These are phyloP conservation scores for Heteromurus nitidus DNA, from an alignment of 2,888 invertebrate species.

Conservation along the genomic window DNA sequence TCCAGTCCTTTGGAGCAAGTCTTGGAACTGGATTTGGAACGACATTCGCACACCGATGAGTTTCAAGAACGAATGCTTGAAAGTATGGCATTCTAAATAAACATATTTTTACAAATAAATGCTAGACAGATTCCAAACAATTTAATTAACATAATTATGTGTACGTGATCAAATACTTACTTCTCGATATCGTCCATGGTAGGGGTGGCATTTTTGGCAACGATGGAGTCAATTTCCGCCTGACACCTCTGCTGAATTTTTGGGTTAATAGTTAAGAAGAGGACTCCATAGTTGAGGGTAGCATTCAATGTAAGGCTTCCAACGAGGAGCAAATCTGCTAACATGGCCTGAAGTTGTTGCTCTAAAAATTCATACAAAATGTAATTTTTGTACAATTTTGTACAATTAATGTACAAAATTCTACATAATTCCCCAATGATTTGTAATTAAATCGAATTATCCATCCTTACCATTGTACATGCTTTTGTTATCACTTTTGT, in stretches of 20 bases:
- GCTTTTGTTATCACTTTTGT: constrained; percentile 14
- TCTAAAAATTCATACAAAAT: constrained; percentile 20
- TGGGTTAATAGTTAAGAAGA: constrained; percentile 30
- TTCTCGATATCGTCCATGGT: constrained; percentile 43
- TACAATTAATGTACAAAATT: neutral
- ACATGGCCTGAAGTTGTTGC: constrained; percentile 54
- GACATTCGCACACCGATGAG: constrained; percentile 55
- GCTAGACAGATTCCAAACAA: neutral
- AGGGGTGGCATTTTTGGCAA: constrained; percentile 26
- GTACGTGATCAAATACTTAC: constrained; percentile 16
- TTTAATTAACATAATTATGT: neutral
- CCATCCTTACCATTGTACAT: constrained; percentile 43
- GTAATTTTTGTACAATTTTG: neutral
- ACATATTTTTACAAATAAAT: neutral
- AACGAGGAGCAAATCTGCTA: constrained; percentile 45
- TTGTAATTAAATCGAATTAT: neutral
- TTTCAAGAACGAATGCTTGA: constrained; percentile 55
- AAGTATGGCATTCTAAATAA: constrained; percentile 43
- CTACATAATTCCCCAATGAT: neutral
- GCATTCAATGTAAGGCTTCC: constrained; percentile 43
- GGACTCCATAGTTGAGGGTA: constrained; percentile 44
- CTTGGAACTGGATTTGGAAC: constrained; percentile 61
- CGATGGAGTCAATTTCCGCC: constrained; percentile 24
- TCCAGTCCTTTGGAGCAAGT: constrained; percentile 41
- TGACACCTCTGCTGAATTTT: constrained; percentile 24